Conservation (phyloP, 2,888 invertebrate species). For the Drosophila kanekoi region DNA sequence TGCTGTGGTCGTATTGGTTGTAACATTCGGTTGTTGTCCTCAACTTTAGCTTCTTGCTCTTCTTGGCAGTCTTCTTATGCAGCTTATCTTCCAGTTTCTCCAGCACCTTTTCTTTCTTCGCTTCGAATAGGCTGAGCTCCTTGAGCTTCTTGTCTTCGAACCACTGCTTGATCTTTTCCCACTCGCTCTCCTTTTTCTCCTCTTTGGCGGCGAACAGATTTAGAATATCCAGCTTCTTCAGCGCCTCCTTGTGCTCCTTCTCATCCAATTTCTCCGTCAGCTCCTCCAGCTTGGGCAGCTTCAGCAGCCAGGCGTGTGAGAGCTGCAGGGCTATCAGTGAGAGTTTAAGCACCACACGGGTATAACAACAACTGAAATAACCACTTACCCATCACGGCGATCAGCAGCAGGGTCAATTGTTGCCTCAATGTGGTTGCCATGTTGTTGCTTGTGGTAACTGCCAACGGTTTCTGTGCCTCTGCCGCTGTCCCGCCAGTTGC, state of each 20-base stretch:
- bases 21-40: constrained; percentile 52
- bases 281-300: constrained; percentile 60
- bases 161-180: constrained; percentile 64
- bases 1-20: constrained; percentile 7
- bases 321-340: constrained; percentile 40
- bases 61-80: constrained; percentile 42
- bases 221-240: constrained; percentile 65
- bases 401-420: constrained; percentile 53
- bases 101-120: constrained; percentile 51
- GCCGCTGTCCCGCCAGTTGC: constrained; percentile 38
- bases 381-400: constrained; percentile 61
- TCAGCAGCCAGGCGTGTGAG: constrained; percentile 49
- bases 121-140: constrained; percentile 55
- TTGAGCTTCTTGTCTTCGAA: constrained; percentile 67
- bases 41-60: constrained; percentile 25
- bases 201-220: constrained; percentile 52
- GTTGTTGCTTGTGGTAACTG: constrained; percentile 17
- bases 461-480: constrained; percentile 22
- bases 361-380: not conserved
- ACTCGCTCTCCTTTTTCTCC: constrained; percentile 56
- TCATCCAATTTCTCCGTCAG: constrained; percentile 37
- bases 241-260: constrained; percentile 52
- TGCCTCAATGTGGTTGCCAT: constrained; percentile 44
- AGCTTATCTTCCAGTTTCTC: constrained; percentile 50
- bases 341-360: not conserved